Percentiles rank a stretch among this genome's conserved stretches.
These are phyloP conservation scores for Athene cunicularia DNA, from an alignment of 2,113 vertebrate genomes.

Conservation along the genomic window DNA sequence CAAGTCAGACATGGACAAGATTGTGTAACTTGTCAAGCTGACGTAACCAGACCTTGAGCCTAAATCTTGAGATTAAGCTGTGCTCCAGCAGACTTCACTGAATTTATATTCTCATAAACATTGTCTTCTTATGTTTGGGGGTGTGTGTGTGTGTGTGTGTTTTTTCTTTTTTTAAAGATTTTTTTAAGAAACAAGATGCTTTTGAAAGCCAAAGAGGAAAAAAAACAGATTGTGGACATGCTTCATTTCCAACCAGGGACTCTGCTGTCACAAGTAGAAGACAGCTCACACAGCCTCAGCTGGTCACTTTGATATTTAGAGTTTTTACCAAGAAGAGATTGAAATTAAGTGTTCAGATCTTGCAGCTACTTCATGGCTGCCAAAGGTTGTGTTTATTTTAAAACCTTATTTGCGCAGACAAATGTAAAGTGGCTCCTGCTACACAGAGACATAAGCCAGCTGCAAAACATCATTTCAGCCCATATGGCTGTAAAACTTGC, in stretches of 20 bases:
- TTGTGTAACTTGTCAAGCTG: background rate
- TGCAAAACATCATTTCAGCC: background rate
- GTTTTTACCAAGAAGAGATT: background rate
- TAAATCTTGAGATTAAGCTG: background rate
- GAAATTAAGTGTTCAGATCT: background rate
- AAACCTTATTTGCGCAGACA: background rate
- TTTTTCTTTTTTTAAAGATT: too few species aligned
- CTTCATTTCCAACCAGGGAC: background rate
- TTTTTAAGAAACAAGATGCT: background rate
- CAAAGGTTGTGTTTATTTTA: background rate
- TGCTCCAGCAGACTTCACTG: background rate
- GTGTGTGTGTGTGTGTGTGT: too few species aligned
- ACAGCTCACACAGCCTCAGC: background rate
- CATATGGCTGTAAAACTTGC: background rate
- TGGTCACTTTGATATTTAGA: background rate
- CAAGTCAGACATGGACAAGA: too few species aligned
- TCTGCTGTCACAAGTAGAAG: background rate
- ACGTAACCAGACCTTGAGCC: background rate
- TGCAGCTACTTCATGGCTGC: background rate
- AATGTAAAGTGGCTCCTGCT: background rate
- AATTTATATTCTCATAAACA: background rate
- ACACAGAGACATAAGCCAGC: background rate
- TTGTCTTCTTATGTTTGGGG: too few species aligned
- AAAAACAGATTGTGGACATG: background rate
- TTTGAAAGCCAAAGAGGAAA: background rate